Percentiles rank a stretch among this genome's conserved stretches.
Evolutionary conservation across 2,797 vertebrate species (phyloP).

Genomic region (Pseudotriccus pelzelni): DNA sequence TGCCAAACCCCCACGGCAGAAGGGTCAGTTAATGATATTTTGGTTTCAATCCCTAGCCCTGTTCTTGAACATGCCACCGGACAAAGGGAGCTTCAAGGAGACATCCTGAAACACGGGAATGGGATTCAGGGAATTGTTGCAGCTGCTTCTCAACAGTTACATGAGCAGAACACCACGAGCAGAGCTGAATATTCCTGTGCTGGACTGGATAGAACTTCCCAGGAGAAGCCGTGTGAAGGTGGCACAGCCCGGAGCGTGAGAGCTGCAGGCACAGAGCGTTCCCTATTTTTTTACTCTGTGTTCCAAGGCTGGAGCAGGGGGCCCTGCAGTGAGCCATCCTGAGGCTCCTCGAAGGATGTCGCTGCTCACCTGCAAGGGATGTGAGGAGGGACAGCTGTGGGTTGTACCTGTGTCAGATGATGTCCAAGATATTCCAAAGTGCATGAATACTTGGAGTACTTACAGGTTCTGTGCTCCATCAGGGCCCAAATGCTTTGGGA

Average conservation of each 20-base stretch:
- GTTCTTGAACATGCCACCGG: constrained; percentile 75
- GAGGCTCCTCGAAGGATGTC: background rate
- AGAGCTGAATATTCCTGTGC: constrained; percentile 16
- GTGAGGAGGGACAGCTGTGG: background rate
- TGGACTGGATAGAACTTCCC: background rate
- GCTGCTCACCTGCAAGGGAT: rapidly evolving
- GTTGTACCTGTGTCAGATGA: background rate
- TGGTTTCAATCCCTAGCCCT: constrained; percentile 68
- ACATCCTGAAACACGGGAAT: background rate
- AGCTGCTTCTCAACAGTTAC: background rate
- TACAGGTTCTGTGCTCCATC: background rate
- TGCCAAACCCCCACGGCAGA: background rate
- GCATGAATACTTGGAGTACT: background rate
- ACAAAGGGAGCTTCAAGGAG: constrained; percentile 1
- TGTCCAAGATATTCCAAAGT: background rate
- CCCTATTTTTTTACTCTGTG: background rate
- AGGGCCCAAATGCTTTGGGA: background rate
- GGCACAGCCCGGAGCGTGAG: background rate
- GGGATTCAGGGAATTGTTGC: background rate
- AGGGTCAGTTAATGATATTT: background rate
- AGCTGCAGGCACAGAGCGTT: constrained; percentile 52
- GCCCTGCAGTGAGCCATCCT: background rate
- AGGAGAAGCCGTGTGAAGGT: background rate
- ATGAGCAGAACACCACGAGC: background rate
- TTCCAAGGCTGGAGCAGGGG: background rate